phyloP scores from a whole-genome alignment of 2,888 invertebrate species.

The Epinotia nisella region DNA sequence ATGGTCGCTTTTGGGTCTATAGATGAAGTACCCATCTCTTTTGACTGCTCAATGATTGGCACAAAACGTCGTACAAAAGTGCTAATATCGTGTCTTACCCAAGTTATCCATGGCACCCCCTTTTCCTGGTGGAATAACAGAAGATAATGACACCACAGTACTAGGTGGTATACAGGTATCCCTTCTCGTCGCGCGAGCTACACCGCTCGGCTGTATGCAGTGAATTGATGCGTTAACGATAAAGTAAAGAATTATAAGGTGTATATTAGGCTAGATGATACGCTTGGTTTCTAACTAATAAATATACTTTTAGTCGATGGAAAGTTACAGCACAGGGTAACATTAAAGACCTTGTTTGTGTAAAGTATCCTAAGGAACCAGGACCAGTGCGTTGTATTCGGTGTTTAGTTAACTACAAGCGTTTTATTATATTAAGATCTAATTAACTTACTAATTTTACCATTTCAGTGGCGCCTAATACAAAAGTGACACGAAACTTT shows the following conservation, averaged over 20 bases:
- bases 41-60: neutral
- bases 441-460: slow-evolving; percentile 4
- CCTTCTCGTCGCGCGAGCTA: slow-evolving; percentile 1
- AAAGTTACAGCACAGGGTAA: slow-evolving; percentile 63
- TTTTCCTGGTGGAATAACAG: neutral
- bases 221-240: slow-evolving; percentile 60
- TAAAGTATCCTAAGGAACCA: slow-evolving; percentile 47
- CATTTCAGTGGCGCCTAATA: slow-evolving; percentile 15
- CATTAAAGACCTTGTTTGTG: slow-evolving; percentile 52
- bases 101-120: no score
- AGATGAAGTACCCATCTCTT: neutral
- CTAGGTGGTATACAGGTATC: neutral
- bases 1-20: no score
- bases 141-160: neutral
- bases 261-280: slow-evolving; percentile 62
- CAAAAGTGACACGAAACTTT: neutral
- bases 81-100: no score
- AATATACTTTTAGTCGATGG: slow-evolving; percentile 48
- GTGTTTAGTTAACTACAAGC: slow-evolving; percentile 13
- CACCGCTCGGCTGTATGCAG: slow-evolving; percentile 51
- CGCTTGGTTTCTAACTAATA: slow-evolving; percentile 60
- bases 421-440: neutral
- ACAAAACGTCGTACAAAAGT: neutral
- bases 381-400: slow-evolving; percentile 54
- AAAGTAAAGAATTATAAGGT: slow-evolving; percentile 56